phyloP scores from a whole-genome alignment of 2,888 invertebrate genomes.

The Microdon myrmicae region DNA sequence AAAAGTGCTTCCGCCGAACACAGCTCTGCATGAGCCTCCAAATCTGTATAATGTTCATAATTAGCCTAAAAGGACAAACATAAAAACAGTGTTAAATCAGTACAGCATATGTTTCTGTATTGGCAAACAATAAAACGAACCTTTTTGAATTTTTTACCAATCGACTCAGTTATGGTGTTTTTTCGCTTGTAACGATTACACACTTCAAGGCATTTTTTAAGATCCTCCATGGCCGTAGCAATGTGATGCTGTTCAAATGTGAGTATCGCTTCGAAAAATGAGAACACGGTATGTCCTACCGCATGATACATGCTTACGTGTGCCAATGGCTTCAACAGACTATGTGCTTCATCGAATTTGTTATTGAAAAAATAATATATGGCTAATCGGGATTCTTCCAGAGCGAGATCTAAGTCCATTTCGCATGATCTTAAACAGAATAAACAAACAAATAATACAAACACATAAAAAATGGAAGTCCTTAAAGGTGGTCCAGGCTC shows the following conservation, averaged over 20 bases:
- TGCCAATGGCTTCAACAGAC: conserved; percentile 83
- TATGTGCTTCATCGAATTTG: conserved; percentile 83
- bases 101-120: neutral
- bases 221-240: conserved; percentile 76
- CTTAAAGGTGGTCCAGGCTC: no score
- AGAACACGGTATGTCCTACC: conserved; percentile 86
- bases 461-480: neutral
- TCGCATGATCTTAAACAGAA: conserved; percentile 18
- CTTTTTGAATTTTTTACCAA: conserved; percentile 83
- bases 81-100: neutral
- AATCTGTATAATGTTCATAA: conserved; percentile 79
- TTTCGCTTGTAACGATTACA: conserved; percentile 72
- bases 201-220: conserved; percentile 82
- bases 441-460: neutral
- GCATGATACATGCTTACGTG: conserved; percentile 91
- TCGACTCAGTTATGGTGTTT: conserved; percentile 78
- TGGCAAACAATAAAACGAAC: conserved; percentile 42
- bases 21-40: conserved; percentile 93
- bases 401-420: conserved; percentile 67
- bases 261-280: conserved; percentile 91
- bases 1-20: conserved; percentile 93
- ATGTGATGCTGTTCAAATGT: conserved; percentile 89
- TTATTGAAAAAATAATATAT: conserved; percentile 94
- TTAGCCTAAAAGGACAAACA: conserved; percentile 69
- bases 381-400: conserved; percentile 81